Evolutionary conservation across 2,113 vertebrate species (phyloP), one percentile per base, ranked within the genome.

Genomic region (Promerops cafer): DNA sequence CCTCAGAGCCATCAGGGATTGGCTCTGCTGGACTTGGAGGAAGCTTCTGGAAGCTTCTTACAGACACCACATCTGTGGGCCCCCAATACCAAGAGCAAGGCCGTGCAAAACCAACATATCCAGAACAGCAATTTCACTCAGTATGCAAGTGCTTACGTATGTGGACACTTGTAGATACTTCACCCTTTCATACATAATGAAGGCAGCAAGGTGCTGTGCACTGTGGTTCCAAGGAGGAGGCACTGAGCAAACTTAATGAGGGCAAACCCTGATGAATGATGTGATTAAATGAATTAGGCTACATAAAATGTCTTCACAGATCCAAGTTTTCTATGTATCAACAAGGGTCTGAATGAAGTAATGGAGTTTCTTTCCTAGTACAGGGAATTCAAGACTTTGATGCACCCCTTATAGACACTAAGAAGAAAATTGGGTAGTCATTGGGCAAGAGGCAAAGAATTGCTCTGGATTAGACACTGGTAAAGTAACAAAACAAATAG

Each of bases 401-500:
- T 24, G 69, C 74, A 50, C 26, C 10, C 23, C 19, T 66, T 13
- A 47, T 3, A 50, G 33, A 61, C 18, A 42, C 24, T 57, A 49
- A 26, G n/a, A 65, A 82, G 74, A 87, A 95, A 94, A 80, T 22
- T 45, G 8, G 26, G 10, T 61, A 61, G 57, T 75, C 44, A 7
- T 9, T 65, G 84, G n/a, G n/a, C 33, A 69, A 84, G 42, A 3
- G 1, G 21, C 26, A 53, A 87, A 92, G 33, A 77, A 69, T 70
- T 61, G 54, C 42, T 85, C 39, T 1, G 21, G 40, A 77, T 80
- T 72, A 96, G 84, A 87, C 80, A 24, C 40, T 83, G 70, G 33
- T 47, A 86, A 80, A 83, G 23, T 47, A 80, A 74, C 70, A 95
- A 91, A 96, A 87, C 30, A 90, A 87, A 92, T n/a, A 89, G 49